Evolutionary conservation across 2,797 vertebrate genomes (phyloP), one percentile per base, ranked within the genome.

Genomic region (Ctenochaetus hawaiiensis): DNA sequence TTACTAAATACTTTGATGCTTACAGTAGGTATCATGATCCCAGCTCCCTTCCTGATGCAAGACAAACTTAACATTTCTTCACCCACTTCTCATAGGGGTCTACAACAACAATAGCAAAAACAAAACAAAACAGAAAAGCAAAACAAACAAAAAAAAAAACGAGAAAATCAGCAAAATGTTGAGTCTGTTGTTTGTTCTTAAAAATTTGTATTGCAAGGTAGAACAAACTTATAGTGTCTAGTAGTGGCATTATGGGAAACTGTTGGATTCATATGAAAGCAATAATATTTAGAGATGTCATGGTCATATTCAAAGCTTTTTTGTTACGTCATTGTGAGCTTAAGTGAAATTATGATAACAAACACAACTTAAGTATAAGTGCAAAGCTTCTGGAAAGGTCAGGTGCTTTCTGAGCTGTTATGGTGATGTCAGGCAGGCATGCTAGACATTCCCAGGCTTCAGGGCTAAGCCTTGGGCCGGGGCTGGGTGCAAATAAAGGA

Each of bases 361-460:
- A 81, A 70, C 52, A 67, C 14, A 63, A 63, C 37, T 30, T 47
- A 22, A 8, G 34, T 26, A 17, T 23, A 45, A 54, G 54, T 47
- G 34, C 16, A 47, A 63, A 72, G 41, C 61, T 44, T 63, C 61
- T 4, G 12, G 3, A 57, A 41, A 22, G 67, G 71, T 85, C 80
- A 83, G 67, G 67, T 77, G 78, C 54, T 73, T 23, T 71, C 49
- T 78, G 71, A 87, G 79, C 67, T 70, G 66, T 39, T 72, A 5
- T 65, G 59, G 34, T 39, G 71, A 30, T 67, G 63, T 82, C 56
- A 74, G 59, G 10, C 47, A 49, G 20, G 71, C 73, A 44, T 67
- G 70, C 58, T 67, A 65, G 65, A 60, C 84, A 82, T 74, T 84
- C 61, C 60, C 77, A 23, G 30, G 20, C 47, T 51, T 48, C 18